phyloP scores from a whole-genome alignment of 2,113 vertebrate genomes.

The Callospermophilus lateralis region DNA sequence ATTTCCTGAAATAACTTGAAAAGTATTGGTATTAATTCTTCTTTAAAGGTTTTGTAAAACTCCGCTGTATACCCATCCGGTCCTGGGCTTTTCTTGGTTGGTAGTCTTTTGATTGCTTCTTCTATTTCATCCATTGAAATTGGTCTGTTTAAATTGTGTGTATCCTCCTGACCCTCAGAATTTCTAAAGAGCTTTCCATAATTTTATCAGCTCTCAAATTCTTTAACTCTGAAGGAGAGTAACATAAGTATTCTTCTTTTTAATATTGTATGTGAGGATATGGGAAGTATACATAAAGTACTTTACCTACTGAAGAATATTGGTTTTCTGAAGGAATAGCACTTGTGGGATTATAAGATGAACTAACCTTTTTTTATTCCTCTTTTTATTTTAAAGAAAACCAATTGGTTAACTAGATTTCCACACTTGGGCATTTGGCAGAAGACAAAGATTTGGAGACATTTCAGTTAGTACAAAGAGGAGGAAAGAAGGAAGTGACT shows the following conservation, averaged over 20 bases:
- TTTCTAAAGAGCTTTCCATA: background rate
- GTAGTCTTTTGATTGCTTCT: no score
- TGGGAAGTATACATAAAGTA: background rate
- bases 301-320: background rate
- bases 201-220: slow-evolving; percentile 5
- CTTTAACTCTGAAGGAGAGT: background rate
- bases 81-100: no score
- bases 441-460: background rate
- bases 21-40: no score
- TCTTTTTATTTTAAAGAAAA: slow-evolving; percentile 39
- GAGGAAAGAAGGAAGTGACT: background rate
- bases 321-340: background rate
- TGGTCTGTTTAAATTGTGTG: no score
- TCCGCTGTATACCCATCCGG: no score
- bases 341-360: background rate
- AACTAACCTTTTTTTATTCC: background rate
- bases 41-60: no score
- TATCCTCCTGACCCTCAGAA: no score
- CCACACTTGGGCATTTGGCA: background rate
- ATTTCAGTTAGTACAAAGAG: background rate
- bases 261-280: background rate
- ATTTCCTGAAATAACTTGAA: no score
- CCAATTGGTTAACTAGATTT: background rate
- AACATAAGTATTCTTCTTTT: background rate
- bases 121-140: no score